Base-by-base conservation (phyloP, 2,797 vertebrate species). In the Sebastes aleutianus region DNA sequence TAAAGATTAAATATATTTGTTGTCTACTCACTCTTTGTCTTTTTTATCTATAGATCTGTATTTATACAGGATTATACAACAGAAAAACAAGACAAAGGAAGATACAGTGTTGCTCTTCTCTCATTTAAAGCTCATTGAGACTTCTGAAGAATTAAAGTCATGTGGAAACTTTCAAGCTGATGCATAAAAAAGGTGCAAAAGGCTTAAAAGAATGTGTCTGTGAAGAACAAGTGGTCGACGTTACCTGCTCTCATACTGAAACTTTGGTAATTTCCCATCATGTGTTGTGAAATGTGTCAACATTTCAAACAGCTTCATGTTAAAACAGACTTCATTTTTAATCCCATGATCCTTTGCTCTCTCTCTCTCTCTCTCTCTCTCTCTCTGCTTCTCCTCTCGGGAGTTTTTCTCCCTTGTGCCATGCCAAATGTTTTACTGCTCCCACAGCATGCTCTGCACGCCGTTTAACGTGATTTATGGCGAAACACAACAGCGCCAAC, bases 401-500 rank as follows among this genome's bases (percentile, higher is more conserved):
- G 43, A 43, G 16, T 70, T 70, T 57, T 18, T 57, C 34, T 53
- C n/a, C 29, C 50, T 53, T 53, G 20, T 50, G 26, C 59, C 39
- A 56, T 83, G 73, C 80, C 79, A 85, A 78, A 79, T 62, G 59
- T 73, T 74, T 79, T 29, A 20, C 69, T 50, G 79, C 81, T 88
- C 79, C 75, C 72, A 78, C 47, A 50, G 16, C 47, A 20, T 50
- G 47, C 47, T 50, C 47, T 50, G 47, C 47, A 18, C 31, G 8
- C 18, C 29, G 39, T 53, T 79, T 47, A 75, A 75, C 29, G 4
- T 81, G 80, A 88, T 88, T 88, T 79, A 89, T 68, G 63, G 34
- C 31, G 2, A 64, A 79, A 66, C 78, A 16, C 78, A 54, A 76
- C 69, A 43, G 56, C 22, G 62, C 58, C 78, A 78, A 83, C 73